Evolutionary conservation across 2,113 vertebrate genomes (phyloP), one percentile per base, ranked within the genome.

Genomic region (Corvus cornix): DNA sequence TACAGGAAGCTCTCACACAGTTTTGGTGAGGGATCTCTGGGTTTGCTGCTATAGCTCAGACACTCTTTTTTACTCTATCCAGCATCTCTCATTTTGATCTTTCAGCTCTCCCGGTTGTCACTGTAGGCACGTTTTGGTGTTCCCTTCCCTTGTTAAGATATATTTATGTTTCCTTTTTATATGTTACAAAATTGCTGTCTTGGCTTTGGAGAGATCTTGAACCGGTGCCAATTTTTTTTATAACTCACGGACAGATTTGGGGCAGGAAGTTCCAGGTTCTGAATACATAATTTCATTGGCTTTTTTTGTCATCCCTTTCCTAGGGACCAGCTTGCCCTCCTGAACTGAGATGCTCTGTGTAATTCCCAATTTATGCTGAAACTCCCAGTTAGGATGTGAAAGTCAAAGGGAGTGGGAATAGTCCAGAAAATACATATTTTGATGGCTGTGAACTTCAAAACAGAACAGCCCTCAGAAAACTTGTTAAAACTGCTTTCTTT

Each of bases 191-290:
- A 73, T 58, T 76, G 55, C 78, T 63, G 39, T 59, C 82, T 70
- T 93, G 55, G 33, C 59, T 90, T 80, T 35, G n/a, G 70, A 85
- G 51, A 30, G 30, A 66, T 81, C 89, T 77, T 53, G 76, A 86
- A 83, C 39, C 67, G 7, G 0, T 67, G 84, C 90, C 82, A 88
- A 1, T 33, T 53, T 74, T 74, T 86, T 67, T 31, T 83, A 67
- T 73, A 37, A 64, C 70, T 76, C 89, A 39, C 31, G 83, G 93
- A 93, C 84, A 93, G 87, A 87, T 94, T 85, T 89, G 64, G 81
- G 43, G 62, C 87, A 91, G 94, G 89, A 88, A 87, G 62, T 55
- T 51, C 27, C 51, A n/a, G 66, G 44, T 70, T 82, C 26, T 51
- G 84, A 60, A 56, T 37, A 43, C 8, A 7, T 13, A 37, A 74